Base-by-base conservation (phyloP, 2,113 vertebrate species). In the Lepidothrix coronata region DNA sequence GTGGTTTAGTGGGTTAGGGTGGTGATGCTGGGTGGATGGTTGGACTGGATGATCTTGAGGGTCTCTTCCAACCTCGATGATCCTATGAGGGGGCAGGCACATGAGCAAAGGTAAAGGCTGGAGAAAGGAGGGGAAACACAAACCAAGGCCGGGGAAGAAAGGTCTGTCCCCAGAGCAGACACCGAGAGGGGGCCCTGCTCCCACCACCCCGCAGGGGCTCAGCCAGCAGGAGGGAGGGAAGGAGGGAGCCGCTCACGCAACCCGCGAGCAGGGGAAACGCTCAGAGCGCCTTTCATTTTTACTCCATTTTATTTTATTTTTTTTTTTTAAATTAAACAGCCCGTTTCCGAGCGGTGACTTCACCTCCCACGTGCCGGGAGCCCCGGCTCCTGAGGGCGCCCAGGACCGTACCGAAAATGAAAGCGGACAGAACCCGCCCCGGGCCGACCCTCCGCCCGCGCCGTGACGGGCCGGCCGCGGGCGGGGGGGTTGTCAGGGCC, bases 351-450 rank as follows among this genome's bases (percentile, higher is more conserved):
- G 28, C 7, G 1, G 33, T 8, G n/a, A 49, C 21, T 48, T 57
- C 37, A 24, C 22, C 65, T 49, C 48, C 46, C 35, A 25, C 0
- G 28, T 0, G 39, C 15, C 73, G 5, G 14, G 49, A 27, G 49
- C 48, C 48, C 22, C 48, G 22, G 44, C 61, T 27, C 6, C 54
- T 0, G 33, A 27, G n/a, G 10, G 24, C 2, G 4, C 31, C 8
- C 28, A 13, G 39, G 11, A 10, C 31, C 20, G 22, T 8, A 39
- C 54, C 9, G 5, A 31, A 14, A 16, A 44, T 1, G 67, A 3
- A 30, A 10, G 11, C 3, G 1, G 12, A 2, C 19, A 2, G 17
- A 9, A 4, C 15, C 19, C 1, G 5, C 0, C 9, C 12, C 28
- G 48, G 48, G 23, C 4, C 7, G 20, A 1, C n/a, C 14, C 19